Evolutionary conservation across 2,797 vertebrate species (phyloP).

Genomic region (Artibeus jamaicensis): DNA sequence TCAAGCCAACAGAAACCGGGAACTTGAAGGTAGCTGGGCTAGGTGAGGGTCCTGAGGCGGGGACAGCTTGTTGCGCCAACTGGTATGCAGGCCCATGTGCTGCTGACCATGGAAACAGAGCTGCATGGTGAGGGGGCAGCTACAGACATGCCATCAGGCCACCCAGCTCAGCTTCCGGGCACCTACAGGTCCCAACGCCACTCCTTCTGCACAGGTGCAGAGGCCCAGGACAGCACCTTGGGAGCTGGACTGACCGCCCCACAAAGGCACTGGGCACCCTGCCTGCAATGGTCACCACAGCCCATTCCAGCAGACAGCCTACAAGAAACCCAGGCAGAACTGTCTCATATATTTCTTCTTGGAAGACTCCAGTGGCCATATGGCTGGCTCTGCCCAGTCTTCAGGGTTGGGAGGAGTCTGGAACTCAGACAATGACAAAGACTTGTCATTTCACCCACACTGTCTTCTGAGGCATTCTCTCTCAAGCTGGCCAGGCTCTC

Average conservation of each 20-base stretch:
- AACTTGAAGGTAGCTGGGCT: background rate
- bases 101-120: background rate
- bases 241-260: background rate
- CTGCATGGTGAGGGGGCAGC: too few relatives aligned
- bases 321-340: background rate
- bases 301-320: background rate
- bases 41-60: background rate
- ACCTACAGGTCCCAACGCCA: too few relatives aligned
- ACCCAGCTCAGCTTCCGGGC: background rate
- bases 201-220: background rate
- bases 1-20: background rate
- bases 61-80: rapidly evolving
- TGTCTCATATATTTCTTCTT: background rate
- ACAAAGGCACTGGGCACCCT: background rate
- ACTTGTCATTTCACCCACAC: background rate
- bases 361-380: background rate
- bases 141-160: background rate
- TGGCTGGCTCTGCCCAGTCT: background rate
- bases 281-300: background rate
- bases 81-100: background rate
- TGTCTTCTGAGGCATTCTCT: background rate
- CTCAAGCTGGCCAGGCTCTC: background rate
- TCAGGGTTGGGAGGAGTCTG: background rate
- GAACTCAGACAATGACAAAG: background rate
- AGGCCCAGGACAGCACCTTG: background rate